These are phyloP conservation scores for Lepidotrigona ventralis DNA, from an alignment of 1,140 invertebrate genomes.

Conservation along the genomic window DNA sequence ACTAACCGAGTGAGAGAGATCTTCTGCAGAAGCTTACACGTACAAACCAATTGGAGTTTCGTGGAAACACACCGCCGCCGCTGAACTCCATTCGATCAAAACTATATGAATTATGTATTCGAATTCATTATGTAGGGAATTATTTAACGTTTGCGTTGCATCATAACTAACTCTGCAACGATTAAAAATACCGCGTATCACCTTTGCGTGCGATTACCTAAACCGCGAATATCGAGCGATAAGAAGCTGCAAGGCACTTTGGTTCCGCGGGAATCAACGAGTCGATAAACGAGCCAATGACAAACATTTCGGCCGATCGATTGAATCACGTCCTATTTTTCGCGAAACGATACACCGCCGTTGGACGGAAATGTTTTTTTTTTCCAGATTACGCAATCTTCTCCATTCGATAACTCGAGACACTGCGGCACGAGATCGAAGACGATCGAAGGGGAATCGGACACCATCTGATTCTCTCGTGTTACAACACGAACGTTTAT, in stretches of 20 bases:
- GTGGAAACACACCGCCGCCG: too few relatives aligned
- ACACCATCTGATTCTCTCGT: constrained; percentile 6
- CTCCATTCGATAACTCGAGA: constrained; percentile 5
- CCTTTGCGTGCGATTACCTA: background rate
- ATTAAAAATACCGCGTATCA: background rate
- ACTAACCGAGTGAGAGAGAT: too few relatives aligned
- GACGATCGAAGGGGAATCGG: constrained; percentile 10
- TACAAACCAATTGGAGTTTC: background rate
- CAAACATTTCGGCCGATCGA: background rate
- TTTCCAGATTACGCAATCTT: constrained; percentile 13
- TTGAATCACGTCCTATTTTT: background rate
- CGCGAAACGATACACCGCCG: background rate
- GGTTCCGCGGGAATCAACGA: background rate
- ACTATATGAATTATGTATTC: background rate
- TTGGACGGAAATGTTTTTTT: background rate
- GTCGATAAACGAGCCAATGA: background rate
- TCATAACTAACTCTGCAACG: background rate
- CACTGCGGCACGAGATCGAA: background rate
- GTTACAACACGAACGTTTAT: constrained; percentile 10
- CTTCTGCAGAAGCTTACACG: background rate
- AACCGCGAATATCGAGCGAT: background rate
- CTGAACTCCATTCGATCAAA: background rate
- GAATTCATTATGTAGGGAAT: background rate
- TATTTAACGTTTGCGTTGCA: background rate
- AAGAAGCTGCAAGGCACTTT: background rate